Conservation (phyloP, 2,113 vertebrate genomes). For the Eclectus roratus region DNA sequence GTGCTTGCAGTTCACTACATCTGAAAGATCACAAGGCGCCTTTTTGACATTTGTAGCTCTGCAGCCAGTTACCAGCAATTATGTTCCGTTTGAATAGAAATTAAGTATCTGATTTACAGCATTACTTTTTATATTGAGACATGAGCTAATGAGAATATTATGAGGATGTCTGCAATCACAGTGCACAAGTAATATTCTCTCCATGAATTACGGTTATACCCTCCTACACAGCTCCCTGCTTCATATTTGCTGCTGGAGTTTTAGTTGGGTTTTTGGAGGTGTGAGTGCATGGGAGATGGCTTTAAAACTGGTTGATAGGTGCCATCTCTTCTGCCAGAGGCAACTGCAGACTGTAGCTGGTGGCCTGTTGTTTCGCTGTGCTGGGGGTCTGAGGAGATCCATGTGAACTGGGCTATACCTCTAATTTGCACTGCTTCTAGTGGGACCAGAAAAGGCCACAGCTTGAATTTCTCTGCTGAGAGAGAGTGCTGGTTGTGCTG, state of each 20-base stretch:
- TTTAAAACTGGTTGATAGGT: not conserved
- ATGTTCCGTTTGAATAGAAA: not conserved
- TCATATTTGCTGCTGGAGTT: not conserved
- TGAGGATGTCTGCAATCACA: not conserved
- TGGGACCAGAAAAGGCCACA: not conserved
- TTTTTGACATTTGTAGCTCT: slow-evolving; percentile 14
- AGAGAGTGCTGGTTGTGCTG: not conserved
- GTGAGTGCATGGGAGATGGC: not conserved
- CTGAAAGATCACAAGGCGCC: not conserved
- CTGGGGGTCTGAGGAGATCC: not conserved
- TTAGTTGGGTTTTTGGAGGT: not conserved
- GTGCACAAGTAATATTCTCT: not conserved
- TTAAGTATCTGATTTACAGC: not conserved
- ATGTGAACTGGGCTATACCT: accelerated
- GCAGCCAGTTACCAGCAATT: slow-evolving; percentile 20
- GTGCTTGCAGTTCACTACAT: not conserved
- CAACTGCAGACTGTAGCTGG: accelerated
- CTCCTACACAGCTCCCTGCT: not conserved
- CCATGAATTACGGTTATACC: not conserved
- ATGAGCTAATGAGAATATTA: not conserved
- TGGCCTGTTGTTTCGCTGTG: not conserved
- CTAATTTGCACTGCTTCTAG: not conserved
- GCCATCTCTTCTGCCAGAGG: not conserved
- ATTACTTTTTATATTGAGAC: not conserved
- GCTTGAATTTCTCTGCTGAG: not conserved